A percentile compares a stretch with the other conserved stretches of the same genome.
These are phyloP conservation scores for Macrosiphum euphorbiae DNA, from an alignment of 2,888 invertebrate species.

Conservation along the genomic window DNA sequence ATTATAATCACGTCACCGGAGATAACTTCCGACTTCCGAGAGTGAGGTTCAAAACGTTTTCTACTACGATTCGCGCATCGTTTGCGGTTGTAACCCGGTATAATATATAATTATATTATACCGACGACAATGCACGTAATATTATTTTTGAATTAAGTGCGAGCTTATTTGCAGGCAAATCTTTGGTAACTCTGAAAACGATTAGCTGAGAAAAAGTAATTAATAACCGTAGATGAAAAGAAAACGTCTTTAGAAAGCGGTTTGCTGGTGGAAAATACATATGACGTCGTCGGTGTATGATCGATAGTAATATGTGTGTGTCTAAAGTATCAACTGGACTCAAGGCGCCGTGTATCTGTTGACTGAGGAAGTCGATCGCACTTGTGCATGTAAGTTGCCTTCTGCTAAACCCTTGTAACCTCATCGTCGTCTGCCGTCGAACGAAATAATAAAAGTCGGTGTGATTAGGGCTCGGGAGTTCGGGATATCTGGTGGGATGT, in stretches of 20 bases:
- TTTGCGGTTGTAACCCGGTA: background rate
- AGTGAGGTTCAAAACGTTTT: background rate
- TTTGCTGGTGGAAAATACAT: conserved; percentile 9
- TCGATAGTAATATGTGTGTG: background rate
- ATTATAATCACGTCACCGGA: background rate
- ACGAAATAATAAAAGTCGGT: background rate
- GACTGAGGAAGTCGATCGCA: background rate
- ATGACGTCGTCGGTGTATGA: background rate
- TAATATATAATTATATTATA: background rate
- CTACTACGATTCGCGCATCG: background rate
- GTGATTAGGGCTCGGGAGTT: background rate
- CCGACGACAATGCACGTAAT: background rate
- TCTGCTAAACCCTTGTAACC: background rate
- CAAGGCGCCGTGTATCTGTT: background rate
- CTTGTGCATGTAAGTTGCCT: background rate
- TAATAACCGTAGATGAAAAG: background rate
- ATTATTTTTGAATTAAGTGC: conserved; percentile 30
- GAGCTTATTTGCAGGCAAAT: background rate
- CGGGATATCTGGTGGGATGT: background rate
- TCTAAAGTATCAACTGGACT: background rate
- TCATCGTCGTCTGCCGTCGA: background rate
- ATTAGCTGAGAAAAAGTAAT: background rate
- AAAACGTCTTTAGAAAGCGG: conserved; percentile 30
- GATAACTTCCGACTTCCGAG: background rate
- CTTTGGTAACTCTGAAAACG: background rate